Conservation (phyloP, 2,797 vertebrate species). For the Triplophysa bombifrons region DNA sequence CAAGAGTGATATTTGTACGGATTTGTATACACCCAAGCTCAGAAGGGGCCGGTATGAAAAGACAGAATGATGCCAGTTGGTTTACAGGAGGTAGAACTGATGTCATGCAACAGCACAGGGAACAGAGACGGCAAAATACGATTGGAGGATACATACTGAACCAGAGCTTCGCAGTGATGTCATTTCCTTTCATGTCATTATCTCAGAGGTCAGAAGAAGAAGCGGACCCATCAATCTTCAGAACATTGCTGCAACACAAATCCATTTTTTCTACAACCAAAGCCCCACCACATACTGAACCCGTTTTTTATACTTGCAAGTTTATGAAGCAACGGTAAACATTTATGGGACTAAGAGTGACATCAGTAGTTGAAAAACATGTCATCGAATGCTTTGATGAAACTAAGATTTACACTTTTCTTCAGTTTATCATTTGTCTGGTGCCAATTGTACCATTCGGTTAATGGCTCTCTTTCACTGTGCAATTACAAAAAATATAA, state of each 20-base stretch:
- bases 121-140: conserved; percentile 69
- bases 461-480: not conserved
- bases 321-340: conserved; percentile 34
- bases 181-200: conserved; percentile 77
- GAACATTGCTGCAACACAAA: conserved; percentile 82
- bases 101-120: conserved; percentile 83
- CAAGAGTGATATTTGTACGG: conserved; percentile 26
- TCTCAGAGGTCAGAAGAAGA: conserved; percentile 75
- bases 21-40: conserved; percentile 19
- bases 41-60: conserved; percentile 23
- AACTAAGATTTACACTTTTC: not conserved
- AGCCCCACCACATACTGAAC: conserved; percentile 47
- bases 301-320: not conserved
- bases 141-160: conserved; percentile 83
- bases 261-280: conserved; percentile 63
- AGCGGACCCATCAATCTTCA: conserved; percentile 71
- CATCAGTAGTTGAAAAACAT: not conserved
- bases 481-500: not conserved
- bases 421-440: not conserved
- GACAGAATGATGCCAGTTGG: conserved; percentile 18
- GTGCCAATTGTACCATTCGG: not conserved
- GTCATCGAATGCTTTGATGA: not conserved
- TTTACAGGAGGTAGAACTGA: conserved; percentile 67
- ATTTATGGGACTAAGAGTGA: not conserved
- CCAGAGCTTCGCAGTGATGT: conserved; percentile 75